These are phyloP conservation scores for Thera britannica DNA, from an alignment of 2,888 invertebrate species.

Conservation along the genomic window DNA sequence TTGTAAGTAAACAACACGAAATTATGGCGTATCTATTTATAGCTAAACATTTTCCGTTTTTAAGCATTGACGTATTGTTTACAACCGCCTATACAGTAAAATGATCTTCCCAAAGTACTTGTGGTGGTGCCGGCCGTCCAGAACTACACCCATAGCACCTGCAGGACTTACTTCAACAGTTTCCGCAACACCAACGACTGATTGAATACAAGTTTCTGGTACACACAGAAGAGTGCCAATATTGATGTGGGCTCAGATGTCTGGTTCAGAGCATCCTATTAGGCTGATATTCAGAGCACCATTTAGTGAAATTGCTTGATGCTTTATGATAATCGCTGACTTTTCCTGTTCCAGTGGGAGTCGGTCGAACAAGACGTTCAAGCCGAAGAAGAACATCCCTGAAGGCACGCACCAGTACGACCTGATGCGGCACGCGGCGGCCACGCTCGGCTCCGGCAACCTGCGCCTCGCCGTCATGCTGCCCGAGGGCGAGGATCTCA, in stretches of 20 bases:
- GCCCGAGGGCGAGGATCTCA: slow-evolving; percentile 99
- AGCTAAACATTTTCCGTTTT: slow-evolving; percentile 60
- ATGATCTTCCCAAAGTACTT: slow-evolving; percentile 20
- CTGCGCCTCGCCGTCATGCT: slow-evolving; percentile 97
- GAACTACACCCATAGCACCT: slow-evolving; percentile 20
- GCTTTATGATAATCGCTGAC: not conserved
- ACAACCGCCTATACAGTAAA: slow-evolving; percentile 53
- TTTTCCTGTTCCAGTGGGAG: slow-evolving; percentile 86
- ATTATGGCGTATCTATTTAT: slow-evolving; percentile 64
- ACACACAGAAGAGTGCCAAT: not conserved
- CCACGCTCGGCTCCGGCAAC: slow-evolving; percentile 98
- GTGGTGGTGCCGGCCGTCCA: slow-evolving; percentile 3
- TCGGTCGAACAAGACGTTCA: slow-evolving; percentile 98
- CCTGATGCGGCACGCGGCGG: slow-evolving; percentile 99
- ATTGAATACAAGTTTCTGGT: not conserved
- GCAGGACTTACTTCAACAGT: not conserved
- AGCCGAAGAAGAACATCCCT: slow-evolving; percentile 99
- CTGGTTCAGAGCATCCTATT: not conserved
- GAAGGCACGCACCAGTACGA: slow-evolving; percentile 99
- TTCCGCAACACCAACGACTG: not conserved
- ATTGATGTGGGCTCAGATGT: not conserved
- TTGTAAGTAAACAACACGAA: slow-evolving; percentile 81
- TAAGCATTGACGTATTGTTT: slow-evolving; percentile 69
- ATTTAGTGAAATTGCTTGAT: not conserved
- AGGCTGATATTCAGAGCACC: not conserved